phyloP scores from a whole-genome alignment of 2,113 vertebrate genomes.

The Alouatta palliata region DNA sequence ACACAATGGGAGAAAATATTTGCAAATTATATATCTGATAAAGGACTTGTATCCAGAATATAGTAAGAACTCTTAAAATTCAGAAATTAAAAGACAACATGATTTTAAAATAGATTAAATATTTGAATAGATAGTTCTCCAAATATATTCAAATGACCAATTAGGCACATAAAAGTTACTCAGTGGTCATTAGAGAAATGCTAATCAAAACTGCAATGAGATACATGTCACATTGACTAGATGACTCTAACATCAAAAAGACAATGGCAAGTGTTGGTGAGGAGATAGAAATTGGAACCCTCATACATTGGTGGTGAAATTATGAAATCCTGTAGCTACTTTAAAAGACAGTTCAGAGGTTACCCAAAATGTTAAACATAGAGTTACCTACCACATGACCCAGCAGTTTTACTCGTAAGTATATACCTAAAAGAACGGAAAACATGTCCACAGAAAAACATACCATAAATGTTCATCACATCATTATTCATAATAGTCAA shows the following conservation, averaged over 20 bases:
- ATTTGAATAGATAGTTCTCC: background rate
- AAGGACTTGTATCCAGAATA: background rate
- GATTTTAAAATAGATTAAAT: background rate
- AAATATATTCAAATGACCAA: background rate
- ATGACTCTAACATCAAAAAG: background rate
- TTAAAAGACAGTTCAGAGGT: conserved; percentile 8
- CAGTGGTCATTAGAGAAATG: conserved; percentile 7
- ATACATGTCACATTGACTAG: background rate
- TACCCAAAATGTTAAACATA: conserved; percentile 7
- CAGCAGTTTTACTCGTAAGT: background rate
- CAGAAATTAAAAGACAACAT: background rate
- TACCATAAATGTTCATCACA: background rate
- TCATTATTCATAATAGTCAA: conserved; percentile 1
- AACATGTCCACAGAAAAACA: background rate
- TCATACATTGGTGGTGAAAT: background rate
- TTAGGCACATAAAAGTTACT: background rate
- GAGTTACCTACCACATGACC: background rate
- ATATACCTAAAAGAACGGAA: conserved; percentile 3
- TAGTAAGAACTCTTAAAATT: background rate
- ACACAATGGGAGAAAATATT: background rate
- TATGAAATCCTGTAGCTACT: background rate
- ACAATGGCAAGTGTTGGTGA: background rate
- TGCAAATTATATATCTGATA: background rate
- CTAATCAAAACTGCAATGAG: background rate
- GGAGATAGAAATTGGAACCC: background rate